These are phyloP conservation scores for Hypsopygia costalis DNA, from an alignment of 2,888 invertebrate genomes.

Conservation along the genomic window DNA sequence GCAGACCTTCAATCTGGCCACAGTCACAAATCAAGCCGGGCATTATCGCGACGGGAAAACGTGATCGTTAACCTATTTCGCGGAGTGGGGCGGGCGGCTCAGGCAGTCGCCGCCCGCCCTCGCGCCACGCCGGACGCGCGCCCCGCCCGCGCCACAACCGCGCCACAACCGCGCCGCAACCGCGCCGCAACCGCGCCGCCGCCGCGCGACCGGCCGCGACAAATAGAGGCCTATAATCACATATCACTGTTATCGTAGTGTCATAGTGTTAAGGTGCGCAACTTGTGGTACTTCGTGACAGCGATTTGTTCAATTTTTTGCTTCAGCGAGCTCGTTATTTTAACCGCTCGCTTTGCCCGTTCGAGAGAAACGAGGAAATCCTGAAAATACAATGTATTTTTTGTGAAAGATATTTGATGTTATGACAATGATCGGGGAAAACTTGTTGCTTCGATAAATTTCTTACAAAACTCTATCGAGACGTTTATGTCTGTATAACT, in stretches of 20 bases:
- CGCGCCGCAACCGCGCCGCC: slow-evolving; percentile 53
- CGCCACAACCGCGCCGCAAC: slow-evolving; percentile 55
- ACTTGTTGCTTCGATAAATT: no score
- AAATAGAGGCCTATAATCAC: slow-evolving; percentile 57
- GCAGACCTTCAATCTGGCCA: slow-evolving; percentile 22
- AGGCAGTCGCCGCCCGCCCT: slow-evolving; percentile 68
- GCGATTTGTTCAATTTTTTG: background rate
- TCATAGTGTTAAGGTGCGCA: slow-evolving; percentile 17
- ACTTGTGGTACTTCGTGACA: slow-evolving; percentile 6
- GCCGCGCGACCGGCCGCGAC: slow-evolving; percentile 36
- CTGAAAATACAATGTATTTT: background rate
- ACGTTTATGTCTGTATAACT: no score
- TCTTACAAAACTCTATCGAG: no score
- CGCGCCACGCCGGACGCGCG: slow-evolving; percentile 42
- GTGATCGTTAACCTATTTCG: slow-evolving; percentile 69
- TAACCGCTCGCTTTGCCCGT: no score
- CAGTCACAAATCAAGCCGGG: slow-evolving; percentile 35
- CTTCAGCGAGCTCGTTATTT: background rate
- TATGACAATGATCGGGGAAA: no score
- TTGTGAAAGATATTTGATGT: background rate
- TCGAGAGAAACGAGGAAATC: no score
- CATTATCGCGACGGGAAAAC: slow-evolving; percentile 44
- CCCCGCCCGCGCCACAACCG: slow-evolving; percentile 32
- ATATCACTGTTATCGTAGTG: slow-evolving; percentile 48
- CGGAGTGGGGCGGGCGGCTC: slow-evolving; percentile 29